Conservation (phyloP, 92 coral and sea anemone genomes). For the Porites divaricata region DNA sequence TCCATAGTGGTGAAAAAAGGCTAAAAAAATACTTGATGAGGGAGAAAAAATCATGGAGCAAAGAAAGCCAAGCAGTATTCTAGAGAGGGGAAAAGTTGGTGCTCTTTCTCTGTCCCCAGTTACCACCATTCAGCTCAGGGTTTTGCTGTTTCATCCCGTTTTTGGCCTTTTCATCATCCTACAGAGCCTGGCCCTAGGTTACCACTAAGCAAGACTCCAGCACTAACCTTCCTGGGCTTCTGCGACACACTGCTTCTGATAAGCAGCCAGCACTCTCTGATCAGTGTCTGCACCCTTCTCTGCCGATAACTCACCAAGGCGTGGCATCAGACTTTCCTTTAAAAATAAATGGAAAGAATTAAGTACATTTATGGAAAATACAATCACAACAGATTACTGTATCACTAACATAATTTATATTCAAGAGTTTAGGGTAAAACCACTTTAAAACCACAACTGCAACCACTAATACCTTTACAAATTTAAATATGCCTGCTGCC, state of each 20-base stretch:
- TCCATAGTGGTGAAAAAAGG: too few relatives aligned
- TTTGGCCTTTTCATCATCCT: too few relatives aligned
- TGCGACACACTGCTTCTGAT: conserved; percentile 97
- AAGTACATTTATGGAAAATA: too few relatives aligned
- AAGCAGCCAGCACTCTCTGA: conserved; percentile 88
- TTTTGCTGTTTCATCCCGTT: too few relatives aligned
- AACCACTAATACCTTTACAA: conserved; percentile 75
- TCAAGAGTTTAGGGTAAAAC: neutral
- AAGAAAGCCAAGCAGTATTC: too few relatives aligned
- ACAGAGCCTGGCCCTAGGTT: neutral
- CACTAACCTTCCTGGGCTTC: conserved; percentile 96
- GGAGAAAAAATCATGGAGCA: too few relatives aligned
- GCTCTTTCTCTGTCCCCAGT: too few relatives aligned
- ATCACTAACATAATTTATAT: too few relatives aligned
- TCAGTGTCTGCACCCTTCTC: conserved; percentile 97
- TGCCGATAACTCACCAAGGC: conserved; percentile 85
- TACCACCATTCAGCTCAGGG: too few relatives aligned
- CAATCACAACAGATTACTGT: neutral
- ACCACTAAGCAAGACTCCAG: neutral
- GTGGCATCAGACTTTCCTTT: conserved; percentile 88
- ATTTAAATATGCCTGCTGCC: conserved; percentile 95
- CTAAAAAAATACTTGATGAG: too few relatives aligned
- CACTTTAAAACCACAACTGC: neutral
- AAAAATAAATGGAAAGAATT: neutral
- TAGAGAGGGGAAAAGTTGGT: too few relatives aligned